Conservation (phyloP, 1,140 invertebrate genomes). For the Dinoponera quadriceps region DNA sequence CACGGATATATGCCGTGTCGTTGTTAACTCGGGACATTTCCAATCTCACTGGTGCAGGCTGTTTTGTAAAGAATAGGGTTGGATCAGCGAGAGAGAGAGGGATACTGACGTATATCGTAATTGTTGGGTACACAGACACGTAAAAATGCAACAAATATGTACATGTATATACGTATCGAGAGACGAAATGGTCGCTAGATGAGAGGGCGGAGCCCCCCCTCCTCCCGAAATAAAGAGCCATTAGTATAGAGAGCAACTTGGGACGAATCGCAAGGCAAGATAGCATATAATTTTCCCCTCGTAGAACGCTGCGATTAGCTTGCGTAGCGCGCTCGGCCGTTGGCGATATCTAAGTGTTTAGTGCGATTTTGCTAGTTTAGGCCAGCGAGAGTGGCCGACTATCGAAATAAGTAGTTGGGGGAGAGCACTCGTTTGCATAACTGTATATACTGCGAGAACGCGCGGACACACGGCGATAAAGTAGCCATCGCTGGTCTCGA, state of each 20-base stretch:
- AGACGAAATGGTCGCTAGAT: not conserved
- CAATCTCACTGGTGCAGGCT: too few relatives aligned
- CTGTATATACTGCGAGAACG: slow-evolving; percentile 9
- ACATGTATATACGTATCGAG: slow-evolving; percentile 16
- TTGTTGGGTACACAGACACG: not conserved
- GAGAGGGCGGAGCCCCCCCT: slow-evolving; percentile 7
- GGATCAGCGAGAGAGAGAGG: too few relatives aligned
- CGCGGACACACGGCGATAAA: slow-evolving; percentile 19
- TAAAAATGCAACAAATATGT: not conserved
- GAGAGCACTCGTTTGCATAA: slow-evolving; percentile 15
- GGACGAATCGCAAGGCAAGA: slow-evolving; percentile 5
- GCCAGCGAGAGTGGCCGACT: not conserved
- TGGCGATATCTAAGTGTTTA: slow-evolving; percentile 49
- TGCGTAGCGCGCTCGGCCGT: slow-evolving; percentile 15
- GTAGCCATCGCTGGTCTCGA: not conserved
- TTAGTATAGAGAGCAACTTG: slow-evolving; percentile 42
- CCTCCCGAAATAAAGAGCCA: slow-evolving; percentile 43
- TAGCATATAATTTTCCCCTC: not conserved
- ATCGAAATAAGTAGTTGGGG: slow-evolving; percentile 4
- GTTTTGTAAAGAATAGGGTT: too few relatives aligned
- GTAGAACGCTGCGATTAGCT: slow-evolving; percentile 55
- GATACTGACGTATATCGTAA: too few relatives aligned
- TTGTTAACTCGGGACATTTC: too few relatives aligned
- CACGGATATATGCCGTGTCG: too few relatives aligned
- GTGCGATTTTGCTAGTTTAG: slow-evolving; percentile 37